phyloP scores from a whole-genome alignment of 2,888 invertebrate species.

The Polydrusus tereticollis region DNA sequence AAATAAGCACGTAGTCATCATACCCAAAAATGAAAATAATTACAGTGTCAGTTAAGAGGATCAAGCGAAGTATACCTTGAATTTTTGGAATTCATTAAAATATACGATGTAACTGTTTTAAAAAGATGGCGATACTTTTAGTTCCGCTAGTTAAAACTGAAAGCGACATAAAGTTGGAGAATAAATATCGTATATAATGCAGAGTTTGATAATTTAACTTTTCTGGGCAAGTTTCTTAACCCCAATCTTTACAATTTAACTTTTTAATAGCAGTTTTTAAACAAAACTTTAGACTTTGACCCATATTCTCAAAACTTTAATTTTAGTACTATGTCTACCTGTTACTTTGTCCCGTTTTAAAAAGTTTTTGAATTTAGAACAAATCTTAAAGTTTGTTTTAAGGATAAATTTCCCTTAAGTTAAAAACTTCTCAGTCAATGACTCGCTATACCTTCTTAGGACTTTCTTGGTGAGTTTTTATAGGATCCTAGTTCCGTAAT shows the following conservation, averaged over 20 bases:
- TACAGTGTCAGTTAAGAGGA: constrained; percentile 21
- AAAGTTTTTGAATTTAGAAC: constrained; percentile 50
- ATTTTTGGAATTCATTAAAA: no score
- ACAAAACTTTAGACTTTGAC: constrained; percentile 61
- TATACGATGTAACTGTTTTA: no score
- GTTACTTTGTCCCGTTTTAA: constrained; percentile 49
- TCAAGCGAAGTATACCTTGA: no score
- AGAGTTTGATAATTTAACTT: constrained; percentile 60
- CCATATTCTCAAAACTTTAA: constrained; percentile 57
- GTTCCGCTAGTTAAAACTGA: constrained; percentile 10
- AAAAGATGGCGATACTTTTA: not conserved
- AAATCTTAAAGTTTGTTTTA: constrained; percentile 50
- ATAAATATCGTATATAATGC: constrained; percentile 58
- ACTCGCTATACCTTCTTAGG: constrained; percentile 35
- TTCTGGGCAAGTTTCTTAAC: constrained; percentile 57
- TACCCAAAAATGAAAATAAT: constrained; percentile 38
- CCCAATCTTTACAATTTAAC: constrained; percentile 58
- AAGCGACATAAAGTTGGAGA: constrained; percentile 52
- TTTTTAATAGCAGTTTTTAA: constrained; percentile 61
- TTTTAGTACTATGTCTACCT: constrained; percentile 54
- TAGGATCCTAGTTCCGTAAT: not conserved
- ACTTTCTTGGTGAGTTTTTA: constrained; percentile 29
- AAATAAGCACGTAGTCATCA: constrained; percentile 39
- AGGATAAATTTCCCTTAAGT: constrained; percentile 44
- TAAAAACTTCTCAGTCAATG: constrained; percentile 40